Evolutionary conservation across 2,113 vertebrate genomes (phyloP).

Genomic region (Tachycineta bicolor): DNA sequence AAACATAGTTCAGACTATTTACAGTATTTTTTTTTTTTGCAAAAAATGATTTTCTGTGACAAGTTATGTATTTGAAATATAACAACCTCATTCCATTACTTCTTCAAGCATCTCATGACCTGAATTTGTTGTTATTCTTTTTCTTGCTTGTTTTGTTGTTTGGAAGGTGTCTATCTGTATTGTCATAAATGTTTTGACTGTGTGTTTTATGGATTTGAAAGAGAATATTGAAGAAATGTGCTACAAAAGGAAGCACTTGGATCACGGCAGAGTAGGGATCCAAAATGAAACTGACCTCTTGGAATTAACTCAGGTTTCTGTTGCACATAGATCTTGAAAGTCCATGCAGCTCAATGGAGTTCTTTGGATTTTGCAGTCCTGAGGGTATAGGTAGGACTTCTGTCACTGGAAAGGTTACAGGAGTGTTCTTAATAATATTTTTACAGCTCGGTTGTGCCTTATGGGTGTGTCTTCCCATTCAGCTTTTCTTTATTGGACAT

Average conservation of each 20-base stretch:
- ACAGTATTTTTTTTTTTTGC: not conserved
- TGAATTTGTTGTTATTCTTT: not conserved
- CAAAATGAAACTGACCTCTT: not conserved
- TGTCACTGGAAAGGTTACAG: not conserved
- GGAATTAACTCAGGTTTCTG: not conserved
- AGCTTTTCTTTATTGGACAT: not conserved
- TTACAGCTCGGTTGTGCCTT: rapidly evolving
- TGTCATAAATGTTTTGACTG: not conserved
- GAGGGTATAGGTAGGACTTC: not conserved
- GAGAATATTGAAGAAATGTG: not conserved
- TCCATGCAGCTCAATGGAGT: not conserved
- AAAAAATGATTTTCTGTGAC: not conserved
- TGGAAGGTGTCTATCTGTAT: not conserved
- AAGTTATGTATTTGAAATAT: not conserved
- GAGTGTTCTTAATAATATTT: not conserved
- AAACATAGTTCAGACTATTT: not conserved
- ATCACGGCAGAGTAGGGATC: not conserved
- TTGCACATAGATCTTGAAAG: not conserved
- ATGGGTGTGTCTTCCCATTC: not conserved
- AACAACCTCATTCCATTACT: not conserved
- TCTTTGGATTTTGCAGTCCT: not conserved
- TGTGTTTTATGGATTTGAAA: not conserved
- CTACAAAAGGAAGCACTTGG: not conserved
- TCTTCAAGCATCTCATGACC: not conserved
- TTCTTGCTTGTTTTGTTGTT: not conserved